Percentiles rank a stretch among this genome's conserved stretches.
These are phyloP conservation scores for Rattus norvegicus DNA, from an alignment of 2,113 vertebrate species.

Conservation along the genomic window DNA sequence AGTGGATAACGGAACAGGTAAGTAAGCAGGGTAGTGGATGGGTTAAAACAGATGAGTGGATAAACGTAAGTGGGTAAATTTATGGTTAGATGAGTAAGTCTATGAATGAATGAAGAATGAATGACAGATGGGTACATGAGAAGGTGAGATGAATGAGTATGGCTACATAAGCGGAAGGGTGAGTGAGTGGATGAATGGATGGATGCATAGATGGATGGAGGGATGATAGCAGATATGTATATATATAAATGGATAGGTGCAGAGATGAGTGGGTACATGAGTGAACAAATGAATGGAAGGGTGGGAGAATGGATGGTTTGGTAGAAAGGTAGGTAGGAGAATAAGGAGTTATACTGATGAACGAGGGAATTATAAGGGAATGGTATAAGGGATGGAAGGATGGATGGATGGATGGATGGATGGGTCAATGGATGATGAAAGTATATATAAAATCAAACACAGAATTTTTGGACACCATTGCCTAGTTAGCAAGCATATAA, in stretches of 20 bases:
- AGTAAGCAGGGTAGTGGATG: neutral
- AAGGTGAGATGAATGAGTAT: too few relatives aligned
- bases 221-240: neutral
- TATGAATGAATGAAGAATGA: too few relatives aligned
- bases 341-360: neutral
- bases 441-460: neutral
- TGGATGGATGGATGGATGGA: neutral
- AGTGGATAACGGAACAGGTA: neutral
- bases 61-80: neutral
- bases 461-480: neutral
- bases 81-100: neutral
- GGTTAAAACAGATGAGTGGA: neutral
- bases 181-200: neutral
- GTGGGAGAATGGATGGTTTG: neutral
- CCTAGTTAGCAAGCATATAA: neutral
- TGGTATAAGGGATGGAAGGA: neutral
- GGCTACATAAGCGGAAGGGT: neutral
- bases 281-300: neutral
- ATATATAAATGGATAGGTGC: neutral
- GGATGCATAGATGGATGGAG: neutral
- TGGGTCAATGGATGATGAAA: neutral
- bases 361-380: neutral
- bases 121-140: neutral
- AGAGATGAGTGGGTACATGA: neutral
- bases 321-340: rapidly evolving